Conservation (phyloP, 2,888 invertebrate species). For the Tupiocoris notatus region DNA sequence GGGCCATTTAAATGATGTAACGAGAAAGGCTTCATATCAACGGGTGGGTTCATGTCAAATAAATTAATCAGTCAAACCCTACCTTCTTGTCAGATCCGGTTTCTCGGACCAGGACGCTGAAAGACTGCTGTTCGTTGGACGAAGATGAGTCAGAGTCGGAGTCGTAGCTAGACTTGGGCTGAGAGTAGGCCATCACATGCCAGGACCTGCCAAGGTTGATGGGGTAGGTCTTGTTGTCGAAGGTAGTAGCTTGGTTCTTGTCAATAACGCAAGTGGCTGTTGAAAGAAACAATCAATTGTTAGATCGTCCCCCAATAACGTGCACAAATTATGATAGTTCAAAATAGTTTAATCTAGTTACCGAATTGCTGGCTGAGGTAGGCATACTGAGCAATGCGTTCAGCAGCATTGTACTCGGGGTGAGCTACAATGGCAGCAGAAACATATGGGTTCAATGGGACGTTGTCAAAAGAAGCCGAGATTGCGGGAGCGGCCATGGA, state of each 20-base stretch:
- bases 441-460: conserved; percentile 55
- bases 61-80: no score
- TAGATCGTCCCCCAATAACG: no score
- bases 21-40: no score
- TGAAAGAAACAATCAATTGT: conserved; percentile 49
- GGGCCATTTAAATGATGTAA: no score
- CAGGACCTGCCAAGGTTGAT: conserved; percentile 60
- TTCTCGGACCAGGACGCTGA: conserved; percentile 53
- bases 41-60: no score
- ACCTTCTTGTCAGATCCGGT: conserved; percentile 52
- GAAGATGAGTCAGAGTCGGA: conserved; percentile 14
- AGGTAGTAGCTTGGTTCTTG: conserved; percentile 60
- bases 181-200: conserved; percentile 54
- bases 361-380: conserved; percentile 58
- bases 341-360: conserved; percentile 58
- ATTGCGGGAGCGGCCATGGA: conserved; percentile 56
- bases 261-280: conserved; percentile 67
- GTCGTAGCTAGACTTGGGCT: conserved; percentile 17
- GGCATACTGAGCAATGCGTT: conserved; percentile 54
- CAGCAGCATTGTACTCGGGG: conserved; percentile 55
- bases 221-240: conserved; percentile 64
- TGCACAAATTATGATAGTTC: no score
- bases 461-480: conserved; percentile 55
- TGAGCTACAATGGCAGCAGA: conserved; percentile 57
- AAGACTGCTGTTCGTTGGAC: conserved; percentile 17